phyloP scores from a whole-genome alignment of 2,113 vertebrate species.

The Pardalotus punctatus region DNA sequence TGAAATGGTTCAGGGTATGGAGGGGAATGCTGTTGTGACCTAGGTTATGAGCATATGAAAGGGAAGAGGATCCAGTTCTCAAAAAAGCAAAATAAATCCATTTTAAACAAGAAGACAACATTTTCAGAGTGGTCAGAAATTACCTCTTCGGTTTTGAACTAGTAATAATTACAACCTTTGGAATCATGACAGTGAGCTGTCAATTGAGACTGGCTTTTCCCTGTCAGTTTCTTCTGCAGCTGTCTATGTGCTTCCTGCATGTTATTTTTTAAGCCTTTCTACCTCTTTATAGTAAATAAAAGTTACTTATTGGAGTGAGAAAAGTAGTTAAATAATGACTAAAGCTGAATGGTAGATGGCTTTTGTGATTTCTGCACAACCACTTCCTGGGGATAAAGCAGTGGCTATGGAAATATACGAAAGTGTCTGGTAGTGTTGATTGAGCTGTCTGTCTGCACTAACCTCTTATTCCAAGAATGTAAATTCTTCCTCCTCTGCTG shows the following conservation, averaged over 20 bases:
- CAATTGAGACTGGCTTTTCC: neutral
- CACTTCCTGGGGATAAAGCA: neutral
- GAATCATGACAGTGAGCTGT: neutral
- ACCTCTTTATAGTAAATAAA: neutral
- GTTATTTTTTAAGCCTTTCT: neutral
- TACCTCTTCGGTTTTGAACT: neutral
- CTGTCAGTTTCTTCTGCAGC: neutral
- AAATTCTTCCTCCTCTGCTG: neutral
- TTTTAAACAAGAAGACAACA: neutral
- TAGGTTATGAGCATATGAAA: neutral
- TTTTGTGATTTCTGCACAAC: neutral
- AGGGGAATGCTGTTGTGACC: neutral
- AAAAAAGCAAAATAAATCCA: neutral
- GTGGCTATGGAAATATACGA: neutral
- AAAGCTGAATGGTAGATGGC: neutral
- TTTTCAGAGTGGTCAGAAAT: neutral
- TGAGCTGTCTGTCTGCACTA: neutral
- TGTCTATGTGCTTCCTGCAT: fast-evolving
- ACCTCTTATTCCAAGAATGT: neutral
- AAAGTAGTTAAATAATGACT: neutral
- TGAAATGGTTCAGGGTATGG: neutral
- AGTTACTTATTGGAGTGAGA: neutral
- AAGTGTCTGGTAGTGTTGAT: neutral
- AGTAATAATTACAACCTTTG: neutral
- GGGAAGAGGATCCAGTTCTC: neutral